Conservation (phyloP, 2,113 vertebrate genomes). For the Aegotheles bennettii region DNA sequence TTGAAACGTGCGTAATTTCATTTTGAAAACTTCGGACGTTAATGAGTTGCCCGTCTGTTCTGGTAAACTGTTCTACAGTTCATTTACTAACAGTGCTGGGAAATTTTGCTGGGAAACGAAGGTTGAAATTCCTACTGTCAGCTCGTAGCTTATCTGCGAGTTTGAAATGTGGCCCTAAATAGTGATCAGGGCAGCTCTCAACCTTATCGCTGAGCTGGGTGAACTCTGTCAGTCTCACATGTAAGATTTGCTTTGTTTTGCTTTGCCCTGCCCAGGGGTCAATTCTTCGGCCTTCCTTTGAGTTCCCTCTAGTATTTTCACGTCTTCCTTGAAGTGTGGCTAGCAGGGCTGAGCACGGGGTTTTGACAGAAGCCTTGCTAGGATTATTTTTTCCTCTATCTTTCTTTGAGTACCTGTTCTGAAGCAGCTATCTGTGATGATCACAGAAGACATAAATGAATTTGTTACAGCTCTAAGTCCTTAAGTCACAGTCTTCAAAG, state of each 20-base stretch:
- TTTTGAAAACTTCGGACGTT: background rate
- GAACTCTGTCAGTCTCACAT: constrained; percentile 3
- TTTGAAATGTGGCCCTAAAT: constrained; percentile 16
- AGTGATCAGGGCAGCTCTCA: background rate
- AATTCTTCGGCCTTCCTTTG: background rate
- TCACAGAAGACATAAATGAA: background rate
- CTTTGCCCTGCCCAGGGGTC: background rate
- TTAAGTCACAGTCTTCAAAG: background rate
- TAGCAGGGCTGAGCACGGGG: background rate
- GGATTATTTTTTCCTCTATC: background rate
- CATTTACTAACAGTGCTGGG: background rate
- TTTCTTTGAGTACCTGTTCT: background rate
- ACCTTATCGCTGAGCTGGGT: background rate
- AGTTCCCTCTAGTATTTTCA: background rate
- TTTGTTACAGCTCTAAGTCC: background rate
- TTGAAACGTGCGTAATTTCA: background rate
- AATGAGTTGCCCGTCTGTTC: background rate
- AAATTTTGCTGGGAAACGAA: background rate
- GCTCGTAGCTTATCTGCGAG: background rate
- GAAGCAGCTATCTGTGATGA: background rate
- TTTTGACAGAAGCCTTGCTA: background rate
- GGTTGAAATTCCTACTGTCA: background rate
- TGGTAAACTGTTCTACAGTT: background rate
- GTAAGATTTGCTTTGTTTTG: constrained; percentile 21
- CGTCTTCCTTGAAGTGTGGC: background rate